A percentile compares a stretch with the other conserved stretches of the same genome.
phyloP scores from a whole-genome alignment of 2,888 invertebrate species.

The Biston betularia region DNA sequence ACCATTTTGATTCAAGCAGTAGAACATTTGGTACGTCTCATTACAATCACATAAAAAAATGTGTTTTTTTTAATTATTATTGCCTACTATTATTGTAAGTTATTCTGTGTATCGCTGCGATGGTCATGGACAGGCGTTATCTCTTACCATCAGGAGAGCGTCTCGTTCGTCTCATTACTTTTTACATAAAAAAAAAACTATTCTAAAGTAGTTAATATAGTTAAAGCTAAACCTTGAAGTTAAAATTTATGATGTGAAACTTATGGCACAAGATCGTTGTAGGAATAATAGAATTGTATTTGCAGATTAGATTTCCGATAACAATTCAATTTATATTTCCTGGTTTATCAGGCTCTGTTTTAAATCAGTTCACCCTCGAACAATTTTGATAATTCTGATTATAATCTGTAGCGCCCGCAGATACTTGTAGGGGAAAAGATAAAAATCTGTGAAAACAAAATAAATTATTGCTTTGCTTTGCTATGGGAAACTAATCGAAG shows the following conservation, averaged over 20 bases:
- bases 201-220: too few species aligned
- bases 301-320: slow-evolving; percentile 46
- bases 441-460: slow-evolving; percentile 62
- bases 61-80: too few species aligned
- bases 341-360: slow-evolving; percentile 67
- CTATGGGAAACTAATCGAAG: slow-evolving; percentile 59
- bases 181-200: too few species aligned
- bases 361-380: slow-evolving; percentile 74
- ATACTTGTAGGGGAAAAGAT: slow-evolving; percentile 63
- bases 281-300: slow-evolving; percentile 39
- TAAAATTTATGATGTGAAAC: slow-evolving; percentile 56
- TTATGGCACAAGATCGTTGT: slow-evolving; percentile 26
- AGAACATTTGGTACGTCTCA: too few species aligned
- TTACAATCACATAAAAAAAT: too few species aligned
- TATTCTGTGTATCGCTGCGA: too few species aligned
- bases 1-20: too few species aligned
- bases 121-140: too few species aligned
- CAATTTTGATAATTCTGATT: slow-evolving; percentile 46
- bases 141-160: too few species aligned
- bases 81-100: too few species aligned
- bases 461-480: slow-evolving; percentile 53
- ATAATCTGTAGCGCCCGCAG: slow-evolving; percentile 56
- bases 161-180: too few species aligned
- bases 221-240: too few species aligned
- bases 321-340: slow-evolving; percentile 51